These are phyloP conservation scores for Liolophura sinensis DNA, from an alignment of 1,140 invertebrate genomes.

Conservation along the genomic window DNA sequence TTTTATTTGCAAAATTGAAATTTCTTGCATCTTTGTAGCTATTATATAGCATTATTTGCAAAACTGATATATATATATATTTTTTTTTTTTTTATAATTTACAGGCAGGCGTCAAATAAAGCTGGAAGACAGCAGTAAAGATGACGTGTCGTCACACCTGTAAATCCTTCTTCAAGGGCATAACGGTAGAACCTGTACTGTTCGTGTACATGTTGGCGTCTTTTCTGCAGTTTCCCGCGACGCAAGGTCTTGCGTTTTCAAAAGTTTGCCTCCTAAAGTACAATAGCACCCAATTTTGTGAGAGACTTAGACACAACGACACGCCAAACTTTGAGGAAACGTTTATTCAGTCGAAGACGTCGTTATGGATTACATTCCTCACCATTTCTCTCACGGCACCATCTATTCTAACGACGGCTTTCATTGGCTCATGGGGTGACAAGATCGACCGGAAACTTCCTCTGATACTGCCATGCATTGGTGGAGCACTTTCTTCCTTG, in stretches of 20 bases:
- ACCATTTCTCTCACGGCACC: conserved; percentile 57
- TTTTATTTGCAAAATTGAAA: no score
- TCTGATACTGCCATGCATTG: conserved; percentile 80
- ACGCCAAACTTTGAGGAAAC: conserved; percentile 36
- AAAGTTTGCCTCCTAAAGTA: conserved; percentile 55
- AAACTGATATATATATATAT: no score
- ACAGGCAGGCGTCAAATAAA: no score
- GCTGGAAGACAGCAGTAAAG: no score
- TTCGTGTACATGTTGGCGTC: conserved; percentile 62
- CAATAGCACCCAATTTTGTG: conserved; percentile 35
- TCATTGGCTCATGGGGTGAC: conserved; percentile 70
- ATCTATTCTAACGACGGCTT: conserved; percentile 56
- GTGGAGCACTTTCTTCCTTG: conserved; percentile 76
- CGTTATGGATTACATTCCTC: conserved; percentile 55
- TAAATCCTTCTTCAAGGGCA: neutral
- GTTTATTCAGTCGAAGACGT: conserved; percentile 52
- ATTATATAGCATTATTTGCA: no score
- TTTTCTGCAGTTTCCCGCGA: conserved; percentile 57
- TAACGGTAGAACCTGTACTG: conserved; percentile 62
- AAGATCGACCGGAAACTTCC: conserved; percentile 80
- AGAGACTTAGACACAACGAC: conserved; percentile 29
- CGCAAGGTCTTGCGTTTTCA: conserved; percentile 59
- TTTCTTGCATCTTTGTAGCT: no score
- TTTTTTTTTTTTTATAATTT: no score
- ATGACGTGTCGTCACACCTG: no score